A percentile compares a stretch with the other conserved stretches of the same genome.
Conservation (phyloP, 2,113 vertebrate genomes). For the Triplophysa siluroides region DNA sequence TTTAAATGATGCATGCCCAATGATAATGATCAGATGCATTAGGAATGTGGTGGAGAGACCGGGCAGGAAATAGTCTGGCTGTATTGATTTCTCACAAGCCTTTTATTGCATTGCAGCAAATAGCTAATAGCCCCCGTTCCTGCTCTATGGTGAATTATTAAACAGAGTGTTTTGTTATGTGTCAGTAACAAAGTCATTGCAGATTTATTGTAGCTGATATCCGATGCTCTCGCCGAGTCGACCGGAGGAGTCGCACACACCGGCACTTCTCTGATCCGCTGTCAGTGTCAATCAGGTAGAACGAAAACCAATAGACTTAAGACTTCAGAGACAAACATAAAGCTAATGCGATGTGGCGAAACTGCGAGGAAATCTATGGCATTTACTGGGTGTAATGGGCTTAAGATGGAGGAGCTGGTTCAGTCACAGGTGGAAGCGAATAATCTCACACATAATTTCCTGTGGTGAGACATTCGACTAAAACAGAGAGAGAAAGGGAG, state of each 20-base stretch:
- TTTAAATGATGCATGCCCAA: conserved; percentile 56
- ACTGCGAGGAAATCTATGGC: conserved; percentile 21
- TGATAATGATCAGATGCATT: conserved; percentile 69
- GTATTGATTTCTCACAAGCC: conserved; percentile 72
- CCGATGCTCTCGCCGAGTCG: conserved; percentile 61
- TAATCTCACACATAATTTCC: conserved; percentile 43
- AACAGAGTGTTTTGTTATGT: conserved; percentile 74
- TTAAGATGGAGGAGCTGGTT: conserved; percentile 32
- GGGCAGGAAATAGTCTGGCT: conserved; percentile 64
- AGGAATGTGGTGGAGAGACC: conserved; percentile 53
- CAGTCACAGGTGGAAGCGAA: conserved; percentile 38
- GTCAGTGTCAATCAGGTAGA: conserved; percentile 14
- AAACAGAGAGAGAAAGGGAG: conserved; percentile 26
- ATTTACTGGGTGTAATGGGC: conserved; percentile 30
- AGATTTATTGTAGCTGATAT: conserved; percentile 62
- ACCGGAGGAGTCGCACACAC: conserved; percentile 17
- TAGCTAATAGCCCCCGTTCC: conserved; percentile 69
- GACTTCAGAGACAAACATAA: conserved; percentile 28
- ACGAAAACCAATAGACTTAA: conserved; percentile 20
- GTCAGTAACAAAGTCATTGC: conserved; percentile 69
- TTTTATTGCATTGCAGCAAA: conserved; percentile 72
- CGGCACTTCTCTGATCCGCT: conserved; percentile 33
- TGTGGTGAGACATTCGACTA: conserved; percentile 30
- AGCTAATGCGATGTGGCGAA: conserved; percentile 29
- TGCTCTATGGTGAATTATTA: conserved; percentile 74